Conservation (phyloP, 2,888 invertebrate genomes). For the Hirtodrosophila duncani region DNA sequence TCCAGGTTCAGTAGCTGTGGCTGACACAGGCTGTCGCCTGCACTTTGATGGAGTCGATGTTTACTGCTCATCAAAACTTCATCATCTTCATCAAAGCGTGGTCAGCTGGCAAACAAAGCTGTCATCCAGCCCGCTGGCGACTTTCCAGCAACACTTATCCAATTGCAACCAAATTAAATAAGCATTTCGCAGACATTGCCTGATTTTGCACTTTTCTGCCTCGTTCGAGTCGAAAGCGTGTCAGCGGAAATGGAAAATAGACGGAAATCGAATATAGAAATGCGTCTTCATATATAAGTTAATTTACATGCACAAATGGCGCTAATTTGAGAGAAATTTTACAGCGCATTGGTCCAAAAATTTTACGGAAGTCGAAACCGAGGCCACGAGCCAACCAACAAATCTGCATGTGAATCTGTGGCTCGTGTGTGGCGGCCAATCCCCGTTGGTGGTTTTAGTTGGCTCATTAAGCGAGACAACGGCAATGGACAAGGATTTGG, state of each 20-base stretch:
- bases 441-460: constrained; percentile 11
- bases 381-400: constrained; percentile 11
- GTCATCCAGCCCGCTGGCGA: constrained; percentile 12
- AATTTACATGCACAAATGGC: constrained; percentile 64
- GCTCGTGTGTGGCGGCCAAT: constrained; percentile 21
- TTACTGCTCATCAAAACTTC: constrained; percentile 30
- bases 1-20: constrained; percentile 22
- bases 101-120: background rate
- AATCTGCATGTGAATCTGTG: constrained; percentile 29
- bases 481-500: constrained; percentile 57
- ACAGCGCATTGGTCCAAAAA: constrained; percentile 34
- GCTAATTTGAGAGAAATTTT: constrained; percentile 62
- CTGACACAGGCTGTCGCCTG: too few relatives aligned
- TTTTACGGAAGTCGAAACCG: constrained; percentile 39
- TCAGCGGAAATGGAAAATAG: constrained; percentile 43
- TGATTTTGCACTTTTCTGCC: constrained; percentile 2
- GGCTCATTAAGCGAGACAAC: constrained; percentile 53
- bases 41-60: constrained; percentile 7
- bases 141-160: constrained; percentile 6
- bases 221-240: constrained; percentile 15
- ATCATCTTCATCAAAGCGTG: constrained; percentile 11
- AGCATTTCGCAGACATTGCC: constrained; percentile 8
- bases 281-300: constrained; percentile 51
- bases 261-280: constrained; percentile 38
- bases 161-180: constrained; percentile 21